Evolutionary conservation across 1,140 invertebrate species (phyloP).

Genomic region (Rhynchophorus ferrugineus): DNA sequence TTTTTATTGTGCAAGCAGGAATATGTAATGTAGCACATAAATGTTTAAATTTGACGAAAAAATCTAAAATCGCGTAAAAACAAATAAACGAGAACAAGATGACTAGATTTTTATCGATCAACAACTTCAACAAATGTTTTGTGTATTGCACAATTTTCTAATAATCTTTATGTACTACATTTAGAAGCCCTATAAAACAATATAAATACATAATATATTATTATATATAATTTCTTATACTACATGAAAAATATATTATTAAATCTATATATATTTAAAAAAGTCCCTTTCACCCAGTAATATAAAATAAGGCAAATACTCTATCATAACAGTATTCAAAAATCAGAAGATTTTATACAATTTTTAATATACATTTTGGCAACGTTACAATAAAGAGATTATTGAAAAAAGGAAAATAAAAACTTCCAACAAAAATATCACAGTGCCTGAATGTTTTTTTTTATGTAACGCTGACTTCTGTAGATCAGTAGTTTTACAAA

Average conservation of each 20-base stretch:
- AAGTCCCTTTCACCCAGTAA: conserved; percentile 38
- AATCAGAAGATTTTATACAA: background rate
- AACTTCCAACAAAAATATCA: conserved; percentile 35
- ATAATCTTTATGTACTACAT: conserved; percentile 5
- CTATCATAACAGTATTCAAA: background rate
- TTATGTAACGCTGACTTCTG: conserved; percentile 24
- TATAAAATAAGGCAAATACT: conserved; percentile 21
- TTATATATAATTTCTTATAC: conserved; percentile 17
- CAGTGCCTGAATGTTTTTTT: conserved; percentile 33
- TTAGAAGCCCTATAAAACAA: conserved; percentile 9
- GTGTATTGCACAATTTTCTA: conserved; percentile 6
- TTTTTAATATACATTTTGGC: conserved; percentile 10
- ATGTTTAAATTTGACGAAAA: background rate
- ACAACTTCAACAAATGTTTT: background rate
- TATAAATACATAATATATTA: conserved; percentile 24
- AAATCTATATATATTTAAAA: conserved; percentile 13
- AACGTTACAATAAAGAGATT: conserved; percentile 21
- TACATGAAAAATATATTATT: conserved; percentile 10
- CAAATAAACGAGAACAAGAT: conserved; percentile 3
- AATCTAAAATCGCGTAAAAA: background rate
- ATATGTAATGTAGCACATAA: conserved; percentile 7
- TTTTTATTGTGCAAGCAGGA: background rate
- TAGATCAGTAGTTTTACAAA: too few species aligned
- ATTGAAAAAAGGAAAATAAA: too few species aligned
- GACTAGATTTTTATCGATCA: conserved; percentile 3